phyloP scores from a whole-genome alignment of 2,113 vertebrate genomes.

The Gulo gulo region DNA sequence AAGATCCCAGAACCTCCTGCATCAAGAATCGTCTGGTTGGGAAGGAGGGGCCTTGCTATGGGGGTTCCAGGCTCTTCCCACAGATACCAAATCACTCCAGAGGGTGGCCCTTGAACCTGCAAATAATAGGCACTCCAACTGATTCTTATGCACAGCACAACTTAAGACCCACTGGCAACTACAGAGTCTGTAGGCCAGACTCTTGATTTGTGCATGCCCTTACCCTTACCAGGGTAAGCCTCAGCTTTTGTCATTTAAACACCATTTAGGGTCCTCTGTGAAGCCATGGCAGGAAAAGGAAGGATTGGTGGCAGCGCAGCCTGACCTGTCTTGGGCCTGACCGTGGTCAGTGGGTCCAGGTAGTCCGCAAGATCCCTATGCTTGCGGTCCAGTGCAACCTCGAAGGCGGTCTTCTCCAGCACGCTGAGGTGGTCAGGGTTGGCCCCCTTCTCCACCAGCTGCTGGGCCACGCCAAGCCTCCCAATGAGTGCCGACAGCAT shows the following conservation, averaged over 20 bases:
- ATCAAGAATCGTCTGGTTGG: background rate
- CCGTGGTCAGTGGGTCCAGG: conserved; percentile 93
- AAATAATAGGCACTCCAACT: too few relatives aligned
- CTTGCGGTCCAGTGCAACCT: conserved; percentile 91
- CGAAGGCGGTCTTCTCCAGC: conserved; percentile 94
- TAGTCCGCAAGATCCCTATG: conserved; percentile 93
- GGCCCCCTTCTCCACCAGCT: conserved; percentile 93
- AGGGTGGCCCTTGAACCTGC: background rate
- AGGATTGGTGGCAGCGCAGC: background rate
- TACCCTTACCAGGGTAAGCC: background rate
- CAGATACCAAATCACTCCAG: background rate
- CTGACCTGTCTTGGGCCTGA: conserved; percentile 93
- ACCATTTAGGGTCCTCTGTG: background rate
- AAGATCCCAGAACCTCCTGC: background rate
- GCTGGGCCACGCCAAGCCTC: conserved; percentile 90
- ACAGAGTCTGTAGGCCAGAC: background rate
- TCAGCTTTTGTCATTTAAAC: background rate
- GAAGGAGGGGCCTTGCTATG: background rate
- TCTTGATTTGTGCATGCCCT: background rate
- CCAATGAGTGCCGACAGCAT: conserved; percentile 93
- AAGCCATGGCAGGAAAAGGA: accelerated
- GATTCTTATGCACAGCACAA: background rate
- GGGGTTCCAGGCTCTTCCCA: background rate
- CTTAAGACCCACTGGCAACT: background rate
- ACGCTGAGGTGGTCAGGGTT: conserved; percentile 92